phyloP scores from a whole-genome alignment of 1,140 invertebrate genomes.

The Cydia pomonella region DNA sequence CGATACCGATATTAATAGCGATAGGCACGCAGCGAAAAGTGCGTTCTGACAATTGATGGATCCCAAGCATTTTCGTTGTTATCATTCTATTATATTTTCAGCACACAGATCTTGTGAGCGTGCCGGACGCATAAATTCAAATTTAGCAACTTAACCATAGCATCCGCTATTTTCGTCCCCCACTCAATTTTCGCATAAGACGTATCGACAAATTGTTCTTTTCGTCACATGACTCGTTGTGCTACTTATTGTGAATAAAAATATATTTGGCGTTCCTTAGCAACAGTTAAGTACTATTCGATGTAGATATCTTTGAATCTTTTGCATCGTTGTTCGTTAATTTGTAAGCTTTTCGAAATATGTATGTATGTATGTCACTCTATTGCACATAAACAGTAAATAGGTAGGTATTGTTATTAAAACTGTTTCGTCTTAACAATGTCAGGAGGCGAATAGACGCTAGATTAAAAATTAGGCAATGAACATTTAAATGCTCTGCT shows the following conservation, averaged over 20 bases:
- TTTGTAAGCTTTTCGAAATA: background rate
- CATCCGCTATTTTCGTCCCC: slow-evolving; percentile 51
- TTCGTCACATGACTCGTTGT: slow-evolving; percentile 25
- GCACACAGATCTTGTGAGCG: background rate
- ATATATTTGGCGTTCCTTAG: background rate
- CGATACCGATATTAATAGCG: background rate
- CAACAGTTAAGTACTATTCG: background rate
- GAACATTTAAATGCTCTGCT: background rate
- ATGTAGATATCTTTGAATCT: background rate
- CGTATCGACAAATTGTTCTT: slow-evolving; percentile 29
- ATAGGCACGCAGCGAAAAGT: background rate
- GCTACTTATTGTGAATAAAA: background rate
- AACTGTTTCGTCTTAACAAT: background rate
- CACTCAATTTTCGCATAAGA: slow-evolving; percentile 39
- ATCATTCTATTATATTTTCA: background rate
- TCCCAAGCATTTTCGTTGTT: background rate
- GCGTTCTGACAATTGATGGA: background rate
- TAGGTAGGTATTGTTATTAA: background rate
- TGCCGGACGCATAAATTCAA: slow-evolving; percentile 67
- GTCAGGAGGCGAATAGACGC: background rate
- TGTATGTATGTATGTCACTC: no score
- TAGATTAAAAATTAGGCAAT: background rate
- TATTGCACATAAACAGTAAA: no score
- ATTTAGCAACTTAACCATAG: slow-evolving; percentile 60
- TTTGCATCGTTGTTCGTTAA: background rate